Evolutionary conservation across 2,888 invertebrate genomes (phyloP).

Genomic region (Podotricha telesiphe): DNA sequence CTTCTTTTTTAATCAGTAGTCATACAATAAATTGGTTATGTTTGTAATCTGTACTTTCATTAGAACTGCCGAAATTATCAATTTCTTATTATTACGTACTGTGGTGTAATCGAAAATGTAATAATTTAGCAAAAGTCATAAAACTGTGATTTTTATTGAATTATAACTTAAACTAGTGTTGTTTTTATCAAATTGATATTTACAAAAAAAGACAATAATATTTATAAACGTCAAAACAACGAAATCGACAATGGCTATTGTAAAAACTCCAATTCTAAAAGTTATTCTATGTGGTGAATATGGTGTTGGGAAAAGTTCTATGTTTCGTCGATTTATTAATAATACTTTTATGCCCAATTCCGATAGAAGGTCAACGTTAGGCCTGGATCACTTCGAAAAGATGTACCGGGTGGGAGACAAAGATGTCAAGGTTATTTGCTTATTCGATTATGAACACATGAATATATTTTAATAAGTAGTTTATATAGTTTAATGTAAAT

Average conservation of each 20-base stretch:
- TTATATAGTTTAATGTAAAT: slow-evolving; percentile 41
- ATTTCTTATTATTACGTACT: slow-evolving; percentile 9
- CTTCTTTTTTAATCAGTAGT: background rate
- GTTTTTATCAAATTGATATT: background rate
- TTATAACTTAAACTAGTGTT: background rate
- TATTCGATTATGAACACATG: slow-evolving; percentile 35
- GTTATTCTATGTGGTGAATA: slow-evolving; percentile 97
- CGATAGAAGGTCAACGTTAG: slow-evolving; percentile 93
- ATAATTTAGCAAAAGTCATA: background rate
- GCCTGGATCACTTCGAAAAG: slow-evolving; percentile 95
- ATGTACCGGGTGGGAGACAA: slow-evolving; percentile 89
- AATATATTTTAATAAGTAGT: slow-evolving; percentile 26
- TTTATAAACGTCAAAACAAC: slow-evolving; percentile 23
- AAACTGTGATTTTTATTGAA: background rate
- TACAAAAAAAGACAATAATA: background rate
- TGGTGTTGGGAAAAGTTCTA: slow-evolving; percentile 96
- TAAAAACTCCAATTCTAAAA: slow-evolving; percentile 93
- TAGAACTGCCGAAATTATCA: slow-evolving; percentile 5
- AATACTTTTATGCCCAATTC: slow-evolving; percentile 93
- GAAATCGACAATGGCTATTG: slow-evolving; percentile 87
- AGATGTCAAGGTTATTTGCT: slow-evolving; percentile 87
- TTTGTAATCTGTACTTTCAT: slow-evolving; percentile 16
- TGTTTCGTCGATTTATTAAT: slow-evolving; percentile 95
- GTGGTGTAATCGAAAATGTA: slow-evolving; percentile 12
- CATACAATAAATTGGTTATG: background rate